Evolutionary conservation across 1,140 invertebrate species (phyloP).

Genomic region (Arion vulgaris): DNA sequence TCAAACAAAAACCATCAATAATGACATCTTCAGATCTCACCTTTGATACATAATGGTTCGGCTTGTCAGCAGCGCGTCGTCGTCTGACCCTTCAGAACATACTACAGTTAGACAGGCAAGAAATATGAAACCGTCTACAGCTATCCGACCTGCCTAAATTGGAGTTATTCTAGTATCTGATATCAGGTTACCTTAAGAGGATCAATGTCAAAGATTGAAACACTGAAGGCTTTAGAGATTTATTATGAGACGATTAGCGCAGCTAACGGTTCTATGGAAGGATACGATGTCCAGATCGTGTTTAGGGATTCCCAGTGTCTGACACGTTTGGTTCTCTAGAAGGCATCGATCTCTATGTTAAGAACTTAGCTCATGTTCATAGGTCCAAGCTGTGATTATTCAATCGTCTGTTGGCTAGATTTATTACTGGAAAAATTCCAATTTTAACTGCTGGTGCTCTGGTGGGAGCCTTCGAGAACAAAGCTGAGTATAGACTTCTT

Average conservation of each 20-base stretch:
- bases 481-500: constrained; percentile 55
- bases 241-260: constrained; percentile 49
- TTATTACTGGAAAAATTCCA: constrained; percentile 89
- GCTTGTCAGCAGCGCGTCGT: too few relatives aligned
- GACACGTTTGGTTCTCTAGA: constrained; percentile 58
- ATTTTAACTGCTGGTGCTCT: constrained; percentile 88
- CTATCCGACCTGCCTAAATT: constrained; percentile 42
- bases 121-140: too few relatives aligned
- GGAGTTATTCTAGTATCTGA: constrained; percentile 48
- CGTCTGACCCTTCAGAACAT: too few relatives aligned
- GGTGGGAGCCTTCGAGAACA: constrained; percentile 81
- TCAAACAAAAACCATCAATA: too few relatives aligned
- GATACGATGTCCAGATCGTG: constrained; percentile 45
- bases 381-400: constrained; percentile 92
- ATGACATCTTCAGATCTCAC: too few relatives aligned
- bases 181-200: constrained; percentile 44
- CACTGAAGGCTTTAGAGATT: constrained; percentile 58
- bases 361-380: constrained; percentile 79
- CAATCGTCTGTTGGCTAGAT: constrained; percentile 91
- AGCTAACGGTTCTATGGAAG: constrained; percentile 40
- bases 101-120: too few relatives aligned
- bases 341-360: constrained; percentile 64
- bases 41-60: too few relatives aligned
- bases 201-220: constrained; percentile 48
- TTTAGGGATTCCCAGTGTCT: constrained; percentile 59